Evolutionary conservation across 2,113 vertebrate species (phyloP).

Genomic region (Pan paniscus): DNA sequence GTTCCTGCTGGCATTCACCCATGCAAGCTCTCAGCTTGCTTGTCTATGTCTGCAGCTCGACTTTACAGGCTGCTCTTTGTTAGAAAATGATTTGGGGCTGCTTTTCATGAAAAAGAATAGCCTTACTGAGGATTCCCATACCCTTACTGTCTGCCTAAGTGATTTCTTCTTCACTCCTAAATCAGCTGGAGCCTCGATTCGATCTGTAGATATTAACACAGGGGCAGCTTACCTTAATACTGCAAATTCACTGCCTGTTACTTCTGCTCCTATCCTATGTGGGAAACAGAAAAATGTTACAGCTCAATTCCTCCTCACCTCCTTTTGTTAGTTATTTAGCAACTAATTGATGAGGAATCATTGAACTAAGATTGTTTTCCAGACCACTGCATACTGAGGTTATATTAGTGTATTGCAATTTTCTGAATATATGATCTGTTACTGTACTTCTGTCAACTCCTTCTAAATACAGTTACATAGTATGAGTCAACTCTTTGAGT

Average conservation of each 20-base stretch:
- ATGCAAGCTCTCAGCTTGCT: too few relatives aligned
- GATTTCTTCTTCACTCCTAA: too few relatives aligned
- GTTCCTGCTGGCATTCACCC: too few relatives aligned
- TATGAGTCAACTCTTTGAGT: not conserved
- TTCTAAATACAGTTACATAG: not conserved
- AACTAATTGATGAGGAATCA: not conserved
- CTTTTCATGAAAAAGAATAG: too few relatives aligned
- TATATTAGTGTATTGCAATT: not conserved
- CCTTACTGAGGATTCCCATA: too few relatives aligned
- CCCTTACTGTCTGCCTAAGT: too few relatives aligned
- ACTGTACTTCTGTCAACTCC: not conserved
- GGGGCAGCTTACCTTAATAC: too few relatives aligned
- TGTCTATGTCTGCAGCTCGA: too few relatives aligned
- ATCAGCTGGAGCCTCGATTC: not conserved
- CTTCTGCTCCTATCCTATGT: not conserved
- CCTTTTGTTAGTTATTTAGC: not conserved
- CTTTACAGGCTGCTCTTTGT: too few relatives aligned
- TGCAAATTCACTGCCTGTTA: not conserved
- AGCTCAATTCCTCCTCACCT: not conserved
- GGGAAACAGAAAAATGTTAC: not conserved
- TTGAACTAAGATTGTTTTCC: not conserved
- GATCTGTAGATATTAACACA: not conserved
- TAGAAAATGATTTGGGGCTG: too few relatives aligned
- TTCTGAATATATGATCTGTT: not conserved
- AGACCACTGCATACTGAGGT: not conserved